Base-by-base conservation (phyloP, 2,797 vertebrate genomes). In the Antrozous pallidus region DNA sequence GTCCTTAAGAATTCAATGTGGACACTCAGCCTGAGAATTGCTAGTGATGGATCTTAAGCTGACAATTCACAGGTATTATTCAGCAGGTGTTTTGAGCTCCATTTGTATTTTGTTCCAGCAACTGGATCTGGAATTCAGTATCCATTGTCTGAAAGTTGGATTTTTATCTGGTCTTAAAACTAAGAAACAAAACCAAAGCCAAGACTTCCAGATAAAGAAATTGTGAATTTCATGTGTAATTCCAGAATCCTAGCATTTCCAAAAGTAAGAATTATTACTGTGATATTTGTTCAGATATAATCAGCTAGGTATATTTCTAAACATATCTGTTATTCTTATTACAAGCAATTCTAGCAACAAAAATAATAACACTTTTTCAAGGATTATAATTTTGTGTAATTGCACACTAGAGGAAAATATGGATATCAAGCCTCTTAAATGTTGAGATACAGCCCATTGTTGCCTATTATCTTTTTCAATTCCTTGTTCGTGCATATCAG, bases 311-410 rank as follows among this genome's bases (percentile, higher is more conserved):
- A 79, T 80, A 78, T 93, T 95, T 93, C 90, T 94, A 93, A 94
- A 79, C 91, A 82, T 91, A 93, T 82, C 80, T 91, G 63, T 74
- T 93, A 94, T 89, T 96, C 33, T 71, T 90, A 81, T 96, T 95
- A 79, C 28, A 88, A 90, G 49, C 73, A 90, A 95, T 95, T 93
- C 74, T 74, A 88, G 84, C 91, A 95, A 81, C 84, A 90, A 91
- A 93, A 96, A 91, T 94, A 95, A 90, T 89, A 93, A 88, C 45
- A 56, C 24, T 94, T 94, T 94, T 97, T 93, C 93, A 96, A 91
- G 91, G 91, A 90, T 95, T 96, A 45, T 80, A 94, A 94, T 65
- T 96, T 95, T 4, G 5, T 88, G 47, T 90, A 95, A 95, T 97
- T 97, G 87, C 22, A 90, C 69, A 86, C 93, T 14, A 7, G 90